phyloP scores from a whole-genome alignment of 2,888 invertebrate species.

The Amiota communis region DNA sequence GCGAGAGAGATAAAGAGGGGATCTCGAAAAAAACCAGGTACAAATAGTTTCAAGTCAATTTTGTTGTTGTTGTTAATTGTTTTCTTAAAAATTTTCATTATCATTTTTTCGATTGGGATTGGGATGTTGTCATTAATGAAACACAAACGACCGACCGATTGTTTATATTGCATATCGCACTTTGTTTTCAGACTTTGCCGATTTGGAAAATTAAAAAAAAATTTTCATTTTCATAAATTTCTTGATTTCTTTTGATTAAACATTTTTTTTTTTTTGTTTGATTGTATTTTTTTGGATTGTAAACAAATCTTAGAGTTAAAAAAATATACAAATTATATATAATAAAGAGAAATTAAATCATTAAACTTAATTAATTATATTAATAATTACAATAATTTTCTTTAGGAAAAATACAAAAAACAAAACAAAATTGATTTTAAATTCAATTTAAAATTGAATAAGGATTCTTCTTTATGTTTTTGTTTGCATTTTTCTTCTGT shows the following conservation, averaged over 20 bases:
- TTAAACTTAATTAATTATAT: conserved; percentile 23
- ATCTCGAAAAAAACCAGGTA: conserved; percentile 12
- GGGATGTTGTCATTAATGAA: neutral
- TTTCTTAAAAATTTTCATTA: neutral
- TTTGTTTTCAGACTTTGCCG: conserved; percentile 23
- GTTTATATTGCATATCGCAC: too few relatives aligned
- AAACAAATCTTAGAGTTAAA: neutral
- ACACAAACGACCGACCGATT: too few relatives aligned
- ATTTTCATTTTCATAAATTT: neutral
- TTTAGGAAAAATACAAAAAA: neutral
- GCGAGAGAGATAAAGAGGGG: too few relatives aligned
- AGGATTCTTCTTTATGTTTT: neutral
- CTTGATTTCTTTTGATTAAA: neutral
- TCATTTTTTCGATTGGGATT: neutral
- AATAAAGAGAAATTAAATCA: conserved; percentile 26
- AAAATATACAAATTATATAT: conserved; percentile 11
- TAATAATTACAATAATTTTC: conserved; percentile 19
- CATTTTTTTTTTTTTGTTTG: neutral
- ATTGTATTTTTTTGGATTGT: neutral
- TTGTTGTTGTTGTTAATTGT: neutral
- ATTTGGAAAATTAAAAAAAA: conserved; percentile 8
- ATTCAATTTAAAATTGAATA: neutral
- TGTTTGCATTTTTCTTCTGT: neutral
- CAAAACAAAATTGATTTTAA: neutral
- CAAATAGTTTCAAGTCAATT: conserved; percentile 23